Percentiles rank a stretch among this genome's conserved stretches.
Conservation (phyloP, 2,113 vertebrate species). For the Notothenia rossii region DNA sequence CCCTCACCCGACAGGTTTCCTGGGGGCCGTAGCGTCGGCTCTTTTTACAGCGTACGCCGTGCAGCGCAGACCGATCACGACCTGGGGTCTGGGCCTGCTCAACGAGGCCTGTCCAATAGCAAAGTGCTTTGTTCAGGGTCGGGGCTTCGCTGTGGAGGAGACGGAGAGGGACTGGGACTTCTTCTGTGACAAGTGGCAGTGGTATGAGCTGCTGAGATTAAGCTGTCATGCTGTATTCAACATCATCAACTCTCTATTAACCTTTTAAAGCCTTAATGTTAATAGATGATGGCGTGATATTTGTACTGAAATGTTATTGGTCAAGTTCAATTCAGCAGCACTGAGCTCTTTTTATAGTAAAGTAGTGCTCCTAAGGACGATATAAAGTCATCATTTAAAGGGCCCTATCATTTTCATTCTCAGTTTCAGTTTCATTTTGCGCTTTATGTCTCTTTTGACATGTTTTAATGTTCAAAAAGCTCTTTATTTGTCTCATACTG, state of each 20-base stretch:
- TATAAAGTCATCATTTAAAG: not conserved
- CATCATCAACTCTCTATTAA: constrained; percentile 18
- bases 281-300: constrained; percentile 8
- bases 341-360: constrained; percentile 6
- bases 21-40: constrained; percentile 85
- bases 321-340: constrained; percentile 7
- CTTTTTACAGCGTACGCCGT: constrained; percentile 85
- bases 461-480: too few species aligned
- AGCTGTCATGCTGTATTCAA: not conserved
- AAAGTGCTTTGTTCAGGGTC: constrained; percentile 72
- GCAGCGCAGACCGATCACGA: constrained; percentile 82
- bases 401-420: too few species aligned
- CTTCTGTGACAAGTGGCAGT: constrained; percentile 86
- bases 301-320: constrained; percentile 11
- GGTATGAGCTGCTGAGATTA: constrained; percentile 68
- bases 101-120: constrained; percentile 85
- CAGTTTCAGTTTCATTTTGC: too few species aligned
- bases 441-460: too few species aligned
- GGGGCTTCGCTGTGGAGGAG: constrained; percentile 73
- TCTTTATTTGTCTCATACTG: too few species aligned
- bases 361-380: not conserved
- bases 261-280: constrained; percentile 5
- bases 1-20: constrained; percentile 88
- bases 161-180: constrained; percentile 85
- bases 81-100: constrained; percentile 86